Evolutionary conservation across 2,113 vertebrate species (phyloP).

Genomic region (Pollimyrus isidori): DNA sequence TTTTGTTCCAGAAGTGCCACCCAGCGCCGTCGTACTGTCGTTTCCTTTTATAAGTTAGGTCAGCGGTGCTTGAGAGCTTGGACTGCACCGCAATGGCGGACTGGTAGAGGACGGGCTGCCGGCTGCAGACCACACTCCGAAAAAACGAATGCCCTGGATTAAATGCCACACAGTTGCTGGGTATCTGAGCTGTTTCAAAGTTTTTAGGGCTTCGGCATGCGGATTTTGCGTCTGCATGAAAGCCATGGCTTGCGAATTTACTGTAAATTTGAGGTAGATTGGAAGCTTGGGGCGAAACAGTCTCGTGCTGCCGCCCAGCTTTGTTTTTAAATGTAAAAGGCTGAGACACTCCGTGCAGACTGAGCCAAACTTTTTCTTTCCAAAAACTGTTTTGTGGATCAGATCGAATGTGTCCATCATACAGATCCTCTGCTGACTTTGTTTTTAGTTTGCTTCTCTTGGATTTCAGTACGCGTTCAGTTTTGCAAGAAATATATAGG

Average conservation of each 20-base stretch:
- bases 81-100: constrained; percentile 69
- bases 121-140: constrained; percentile 62
- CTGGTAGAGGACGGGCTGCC: constrained; percentile 67
- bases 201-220: constrained; percentile 74
- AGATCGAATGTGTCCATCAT: constrained; percentile 52
- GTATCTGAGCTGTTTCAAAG: constrained; percentile 80
- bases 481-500: constrained; percentile 95
- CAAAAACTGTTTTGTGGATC: constrained; percentile 70
- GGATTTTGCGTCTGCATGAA: constrained; percentile 63
- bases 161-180: constrained; percentile 66
- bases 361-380: constrained; percentile 96
- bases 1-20: constrained; percentile 62
- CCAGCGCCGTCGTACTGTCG: constrained; percentile 63
- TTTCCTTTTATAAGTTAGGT: constrained; percentile 73
- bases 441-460: constrained; percentile 77
- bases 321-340: constrained; percentile 72
- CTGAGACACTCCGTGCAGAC: constrained; percentile 76
- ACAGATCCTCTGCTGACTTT: constrained; percentile 55
- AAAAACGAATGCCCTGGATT: constrained; percentile 70
- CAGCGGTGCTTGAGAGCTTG: constrained; percentile 63
- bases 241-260: constrained; percentile 70
- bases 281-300: constrained; percentile 69
- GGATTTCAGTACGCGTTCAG: constrained; percentile 89
- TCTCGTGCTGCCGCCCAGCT: constrained; percentile 58
- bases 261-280: constrained; percentile 98